Base-by-base conservation (phyloP, 2,113 vertebrate genomes). In the Thymallus thymallus region DNA sequence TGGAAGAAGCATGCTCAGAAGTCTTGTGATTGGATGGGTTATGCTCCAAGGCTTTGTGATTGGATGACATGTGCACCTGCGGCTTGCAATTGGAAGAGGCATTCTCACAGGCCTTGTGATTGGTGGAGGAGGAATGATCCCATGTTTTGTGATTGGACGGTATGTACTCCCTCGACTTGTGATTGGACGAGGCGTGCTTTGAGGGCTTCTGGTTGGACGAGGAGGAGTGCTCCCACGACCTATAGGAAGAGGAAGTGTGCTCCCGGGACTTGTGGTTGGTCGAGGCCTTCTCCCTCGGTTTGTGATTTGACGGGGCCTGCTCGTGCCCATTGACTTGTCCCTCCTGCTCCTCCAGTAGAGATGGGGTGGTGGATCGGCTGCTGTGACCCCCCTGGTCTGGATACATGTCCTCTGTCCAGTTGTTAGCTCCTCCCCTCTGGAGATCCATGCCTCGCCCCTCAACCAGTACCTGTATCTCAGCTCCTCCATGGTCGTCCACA, bases 401-500 rank as follows among this genome's bases (percentile, higher is more conserved):
- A 68, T 91, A 91, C 88, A 92, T 91, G 83, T 96, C 95, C 30
- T 96, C 95, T 0, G 86, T 92, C 96, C 97, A 97, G 82, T 91
- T 95, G 90, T 95, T 94, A 73, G 95, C 94, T 0, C 93, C 94
- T 0, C 83, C 87, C 80, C 86, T 88, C 6, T 79, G 80, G 73
- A 85, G 80, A 55, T 92, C 92, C 76, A 85, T 22, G 10, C 88
- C 91, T 0, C 96, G 89, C 74, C 95, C 94, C 86, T 98, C 97
- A 85, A 97, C 92, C 81, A 99, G 87, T 92, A 98, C 94, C 92
- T 98, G 97, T 91, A 98, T 98, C 90, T 99, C 96, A 0, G 91
- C 86, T 0, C 94, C 93, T 62, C 95, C 86, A 75, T 96, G 96
- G 87, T 97, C 96, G 0, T 97, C 97, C 88, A 96, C 86, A 0